Evolutionary conservation across 2,797 vertebrate species (phyloP).

Genomic region (Sebastes iracundus): DNA sequence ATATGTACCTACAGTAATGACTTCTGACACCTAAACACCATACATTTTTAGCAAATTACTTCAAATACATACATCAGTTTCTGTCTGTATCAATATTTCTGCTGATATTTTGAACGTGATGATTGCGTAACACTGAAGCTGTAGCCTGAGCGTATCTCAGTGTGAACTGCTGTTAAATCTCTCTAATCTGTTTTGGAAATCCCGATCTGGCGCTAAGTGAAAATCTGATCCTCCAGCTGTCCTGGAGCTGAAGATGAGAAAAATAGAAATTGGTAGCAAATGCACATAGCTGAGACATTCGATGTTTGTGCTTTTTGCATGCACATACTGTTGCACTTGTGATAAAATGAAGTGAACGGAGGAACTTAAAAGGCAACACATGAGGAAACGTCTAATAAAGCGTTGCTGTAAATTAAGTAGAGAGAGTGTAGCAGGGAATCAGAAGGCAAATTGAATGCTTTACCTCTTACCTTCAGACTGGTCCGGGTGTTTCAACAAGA

Average conservation of each 20-base stretch:
- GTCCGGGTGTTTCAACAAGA: too few relatives aligned
- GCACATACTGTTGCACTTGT: too few relatives aligned
- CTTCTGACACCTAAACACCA: too few relatives aligned
- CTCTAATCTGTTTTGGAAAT: neutral
- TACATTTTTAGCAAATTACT: neutral
- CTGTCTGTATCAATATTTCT: neutral
- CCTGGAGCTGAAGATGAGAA: neutral
- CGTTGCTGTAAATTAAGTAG: too few relatives aligned
- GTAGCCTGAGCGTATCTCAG: neutral
- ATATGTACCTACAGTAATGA: neutral
- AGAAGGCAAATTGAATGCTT: too few relatives aligned
- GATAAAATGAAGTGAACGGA: too few relatives aligned
- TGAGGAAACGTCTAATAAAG: too few relatives aligned
- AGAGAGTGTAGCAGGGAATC: too few relatives aligned
- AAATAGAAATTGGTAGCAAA: too few relatives aligned
- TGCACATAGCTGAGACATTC: too few relatives aligned
- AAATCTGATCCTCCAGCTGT: neutral
- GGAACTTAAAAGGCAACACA: too few relatives aligned
- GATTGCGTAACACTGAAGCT: neutral
- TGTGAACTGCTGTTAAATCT: neutral
- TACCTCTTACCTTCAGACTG: rapidly evolving
- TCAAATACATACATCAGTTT: neutral
- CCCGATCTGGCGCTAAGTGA: neutral
- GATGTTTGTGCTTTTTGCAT: too few relatives aligned
- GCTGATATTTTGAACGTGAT: neutral